Evolutionary conservation across 2,113 vertebrate genomes (phyloP).

Genomic region (Pachyramphus minor): DNA sequence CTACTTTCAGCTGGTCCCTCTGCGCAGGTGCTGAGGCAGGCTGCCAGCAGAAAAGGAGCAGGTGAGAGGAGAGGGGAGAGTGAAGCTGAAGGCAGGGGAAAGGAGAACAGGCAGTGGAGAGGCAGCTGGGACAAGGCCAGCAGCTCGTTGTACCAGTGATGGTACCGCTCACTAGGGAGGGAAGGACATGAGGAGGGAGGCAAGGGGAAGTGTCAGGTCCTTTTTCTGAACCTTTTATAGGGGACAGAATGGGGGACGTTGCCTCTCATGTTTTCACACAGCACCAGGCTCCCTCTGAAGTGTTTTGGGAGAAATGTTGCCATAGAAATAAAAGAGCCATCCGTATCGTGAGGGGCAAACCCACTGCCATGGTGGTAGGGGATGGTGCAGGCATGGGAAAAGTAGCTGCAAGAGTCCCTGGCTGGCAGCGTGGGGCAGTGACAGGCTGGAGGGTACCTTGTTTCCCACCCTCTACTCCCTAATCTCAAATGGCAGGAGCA

Average conservation of each 20-base stretch:
- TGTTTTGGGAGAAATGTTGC: conserved; percentile 40
- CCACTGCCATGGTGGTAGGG: neutral
- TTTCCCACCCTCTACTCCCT: neutral
- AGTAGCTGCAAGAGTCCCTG: neutral
- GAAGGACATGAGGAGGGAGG: neutral
- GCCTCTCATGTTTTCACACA: neutral
- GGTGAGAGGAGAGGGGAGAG: neutral
- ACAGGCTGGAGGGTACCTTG: neutral
- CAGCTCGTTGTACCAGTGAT: neutral
- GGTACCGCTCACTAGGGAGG: rapidly evolving
- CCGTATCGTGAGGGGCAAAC: conserved; percentile 20
- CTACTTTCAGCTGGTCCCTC: neutral
- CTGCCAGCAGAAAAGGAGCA: neutral
- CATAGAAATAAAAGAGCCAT: conserved; percentile 38
- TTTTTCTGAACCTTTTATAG: neutral
- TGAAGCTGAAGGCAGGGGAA: neutral
- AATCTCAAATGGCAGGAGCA: neutral
- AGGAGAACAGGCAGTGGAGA: neutral
- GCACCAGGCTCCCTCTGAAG: neutral
- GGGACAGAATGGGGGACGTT: neutral
- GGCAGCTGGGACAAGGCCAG: neutral
- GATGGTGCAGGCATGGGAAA: neutral
- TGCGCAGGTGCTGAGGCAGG: neutral
- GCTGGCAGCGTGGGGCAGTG: rapidly evolving
- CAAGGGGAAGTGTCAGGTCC: neutral